phyloP scores from a whole-genome alignment of 2,797 vertebrate species.

The Hafferia zeledoni region DNA sequence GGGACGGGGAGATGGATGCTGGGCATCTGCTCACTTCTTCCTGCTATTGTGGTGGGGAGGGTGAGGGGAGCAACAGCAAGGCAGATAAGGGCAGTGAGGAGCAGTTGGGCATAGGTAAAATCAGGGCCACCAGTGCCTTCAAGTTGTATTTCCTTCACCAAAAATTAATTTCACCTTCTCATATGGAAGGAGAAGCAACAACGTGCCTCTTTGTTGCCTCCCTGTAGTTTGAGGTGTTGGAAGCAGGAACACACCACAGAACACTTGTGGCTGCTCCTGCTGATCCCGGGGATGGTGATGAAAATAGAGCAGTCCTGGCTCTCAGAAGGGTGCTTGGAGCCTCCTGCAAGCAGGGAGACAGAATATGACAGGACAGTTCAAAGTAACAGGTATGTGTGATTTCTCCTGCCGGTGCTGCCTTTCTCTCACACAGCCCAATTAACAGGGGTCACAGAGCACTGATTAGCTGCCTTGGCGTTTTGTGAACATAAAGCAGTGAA shows the following conservation, averaged over 20 bases:
- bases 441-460: constrained; percentile 58
- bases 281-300: neutral
- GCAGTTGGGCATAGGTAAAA: neutral
- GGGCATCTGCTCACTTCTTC: neutral
- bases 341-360: neutral
- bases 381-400: constrained; percentile 60
- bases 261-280: neutral
- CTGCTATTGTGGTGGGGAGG: neutral
- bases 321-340: constrained; percentile 22
- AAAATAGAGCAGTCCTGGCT: constrained; percentile 15
- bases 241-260: neutral
- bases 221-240: neutral
- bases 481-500: constrained; percentile 56
- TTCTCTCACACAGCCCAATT: constrained; percentile 48
- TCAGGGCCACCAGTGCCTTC: neutral
- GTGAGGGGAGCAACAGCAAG: neutral
- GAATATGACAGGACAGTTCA: constrained; percentile 41
- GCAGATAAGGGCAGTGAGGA: neutral
- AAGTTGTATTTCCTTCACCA: neutral
- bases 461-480: constrained; percentile 48
- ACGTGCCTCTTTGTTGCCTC: neutral
- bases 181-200: neutral
- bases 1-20: neutral
- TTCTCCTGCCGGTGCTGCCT: constrained; percentile 43
- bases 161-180: constrained; percentile 19